Conservation (phyloP, 2,113 vertebrate genomes). For the Sciurus niger region DNA sequence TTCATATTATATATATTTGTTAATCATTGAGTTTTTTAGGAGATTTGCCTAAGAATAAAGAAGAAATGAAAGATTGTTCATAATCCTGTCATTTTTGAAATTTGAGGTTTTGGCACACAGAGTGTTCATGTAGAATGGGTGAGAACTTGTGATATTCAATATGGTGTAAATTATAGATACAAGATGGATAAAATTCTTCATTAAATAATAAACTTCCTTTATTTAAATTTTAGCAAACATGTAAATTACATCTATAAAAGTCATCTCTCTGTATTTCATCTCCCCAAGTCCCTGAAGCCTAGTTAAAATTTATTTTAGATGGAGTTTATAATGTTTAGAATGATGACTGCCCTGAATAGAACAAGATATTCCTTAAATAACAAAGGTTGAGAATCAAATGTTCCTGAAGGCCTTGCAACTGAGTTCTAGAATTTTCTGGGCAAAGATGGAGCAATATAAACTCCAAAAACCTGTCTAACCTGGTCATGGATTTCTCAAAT, state of each 20-base stretch:
- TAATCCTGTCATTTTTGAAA: neutral
- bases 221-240: constrained; percentile 70
- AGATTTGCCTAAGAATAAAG: neutral
- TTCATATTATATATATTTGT: constrained; percentile 1
- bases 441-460: neutral
- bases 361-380: constrained; percentile 23
- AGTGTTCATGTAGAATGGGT: neutral
- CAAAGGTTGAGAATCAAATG: neutral
- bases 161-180: constrained; percentile 29
- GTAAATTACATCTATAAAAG: constrained; percentile 56
- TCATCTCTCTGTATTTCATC: constrained; percentile 61
- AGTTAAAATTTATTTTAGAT: constrained; percentile 61
- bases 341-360: neutral
- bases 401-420: neutral
- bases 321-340: constrained; percentile 54
- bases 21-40: constrained; percentile 6
- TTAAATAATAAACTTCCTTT: constrained; percentile 36
- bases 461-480: neutral
- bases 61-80: neutral
- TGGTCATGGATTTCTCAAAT: neutral
- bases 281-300: constrained; percentile 23
- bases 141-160: neutral
- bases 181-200: constrained; percentile 55
- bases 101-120: neutral
- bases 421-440: constrained; percentile 24